A percentile compares a stretch with the other conserved stretches of the same genome.
Conservation (phyloP, 1,140 invertebrate species). For the Danaus plexippus region DNA sequence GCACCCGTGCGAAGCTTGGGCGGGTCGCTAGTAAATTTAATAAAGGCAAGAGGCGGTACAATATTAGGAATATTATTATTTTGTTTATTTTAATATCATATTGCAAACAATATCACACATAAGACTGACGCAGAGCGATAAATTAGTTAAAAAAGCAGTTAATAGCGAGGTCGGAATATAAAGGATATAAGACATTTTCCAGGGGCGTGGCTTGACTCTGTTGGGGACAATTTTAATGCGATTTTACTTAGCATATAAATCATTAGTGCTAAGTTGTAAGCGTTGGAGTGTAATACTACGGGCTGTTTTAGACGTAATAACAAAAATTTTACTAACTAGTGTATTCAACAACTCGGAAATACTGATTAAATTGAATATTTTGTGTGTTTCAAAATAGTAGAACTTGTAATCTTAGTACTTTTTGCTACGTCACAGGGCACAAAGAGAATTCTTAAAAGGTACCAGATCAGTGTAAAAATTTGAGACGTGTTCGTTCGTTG, state of each 20-base stretch:
- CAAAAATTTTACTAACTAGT: too few relatives aligned
- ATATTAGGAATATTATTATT: too few relatives aligned
- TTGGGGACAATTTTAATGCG: slow-evolving; percentile 44
- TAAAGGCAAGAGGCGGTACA: background rate
- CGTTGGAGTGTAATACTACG: background rate
- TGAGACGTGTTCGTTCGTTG: too few relatives aligned
- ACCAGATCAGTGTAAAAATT: too few relatives aligned
- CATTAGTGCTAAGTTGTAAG: slow-evolving; percentile 19
- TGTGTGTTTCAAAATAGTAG: too few relatives aligned
- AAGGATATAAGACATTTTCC: slow-evolving; percentile 31
- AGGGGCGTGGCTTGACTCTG: slow-evolving; percentile 35
- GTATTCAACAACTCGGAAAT: too few relatives aligned
- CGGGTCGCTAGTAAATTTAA: slow-evolving; percentile 7
- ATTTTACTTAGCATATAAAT: slow-evolving; percentile 40
- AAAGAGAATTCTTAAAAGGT: too few relatives aligned
- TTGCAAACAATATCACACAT: background rate
- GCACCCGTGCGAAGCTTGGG: slow-evolving; percentile 1
- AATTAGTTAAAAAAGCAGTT: slow-evolving; percentile 24
- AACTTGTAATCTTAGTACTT: too few relatives aligned
- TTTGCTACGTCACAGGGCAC: too few relatives aligned
- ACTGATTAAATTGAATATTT: too few relatives aligned
- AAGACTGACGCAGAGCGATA: slow-evolving; percentile 14
- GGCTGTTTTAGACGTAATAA: too few relatives aligned
- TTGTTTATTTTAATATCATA: slow-evolving; percentile 9
- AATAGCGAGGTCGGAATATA: slow-evolving; percentile 27